Conservation (phyloP, 35 echinoderm and acorn worm species). For the Apostichopus californicus region DNA sequence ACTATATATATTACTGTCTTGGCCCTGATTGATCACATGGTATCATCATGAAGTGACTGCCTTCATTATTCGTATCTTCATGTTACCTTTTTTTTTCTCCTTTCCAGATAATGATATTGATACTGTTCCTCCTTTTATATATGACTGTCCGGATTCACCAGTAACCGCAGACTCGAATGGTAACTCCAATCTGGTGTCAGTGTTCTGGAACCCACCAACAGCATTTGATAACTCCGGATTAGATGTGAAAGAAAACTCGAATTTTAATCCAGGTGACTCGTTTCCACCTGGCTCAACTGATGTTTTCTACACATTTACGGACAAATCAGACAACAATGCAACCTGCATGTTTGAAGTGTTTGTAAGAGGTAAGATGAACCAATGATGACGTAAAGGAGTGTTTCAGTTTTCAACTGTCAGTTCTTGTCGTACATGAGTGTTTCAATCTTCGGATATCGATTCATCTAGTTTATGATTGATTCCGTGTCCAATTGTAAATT, state of each 20-base stretch:
- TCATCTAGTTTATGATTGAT: too few species aligned
- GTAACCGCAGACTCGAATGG: not conserved
- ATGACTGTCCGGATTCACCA: conserved; percentile 3
- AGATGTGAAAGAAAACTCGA: not conserved
- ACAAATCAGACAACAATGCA: not conserved
- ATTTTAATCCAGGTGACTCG: not conserved
- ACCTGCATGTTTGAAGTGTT: conserved; percentile 4
- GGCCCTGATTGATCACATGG: too few species aligned
- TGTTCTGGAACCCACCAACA: not conserved
- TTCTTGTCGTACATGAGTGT: too few species aligned
- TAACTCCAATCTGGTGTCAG: not conserved
- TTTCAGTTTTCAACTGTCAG: too few species aligned
- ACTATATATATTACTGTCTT: too few species aligned
- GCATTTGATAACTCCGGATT: conserved; percentile 16
- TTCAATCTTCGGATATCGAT: too few species aligned
- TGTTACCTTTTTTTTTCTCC: not conserved
- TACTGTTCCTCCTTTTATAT: conserved; percentile 4
- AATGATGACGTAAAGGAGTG: too few species aligned
- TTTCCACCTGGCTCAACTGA: not conserved
- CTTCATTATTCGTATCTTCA: too few species aligned
- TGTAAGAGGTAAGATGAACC: not conserved
- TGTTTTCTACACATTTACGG: not conserved
- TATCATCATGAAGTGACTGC: too few species aligned
- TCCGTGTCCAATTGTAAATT: too few species aligned
- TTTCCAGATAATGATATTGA: conserved; percentile 39